Conservation (phyloP, 2,888 invertebrate genomes). For the Mellilla xanthometata region DNA sequence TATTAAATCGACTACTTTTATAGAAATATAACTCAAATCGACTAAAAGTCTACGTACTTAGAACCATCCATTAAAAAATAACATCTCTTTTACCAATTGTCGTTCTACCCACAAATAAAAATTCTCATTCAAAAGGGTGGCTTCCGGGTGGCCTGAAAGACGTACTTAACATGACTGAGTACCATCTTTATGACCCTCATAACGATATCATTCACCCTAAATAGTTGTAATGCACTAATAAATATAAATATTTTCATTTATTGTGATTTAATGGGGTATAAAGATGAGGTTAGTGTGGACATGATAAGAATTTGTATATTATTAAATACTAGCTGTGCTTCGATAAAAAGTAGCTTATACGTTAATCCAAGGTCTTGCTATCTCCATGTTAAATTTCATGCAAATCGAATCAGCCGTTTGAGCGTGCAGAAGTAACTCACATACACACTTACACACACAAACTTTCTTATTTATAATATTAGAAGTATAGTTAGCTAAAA, state of each 20-base stretch:
- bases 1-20: no score
- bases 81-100: slow-evolving; percentile 24
- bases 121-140: slow-evolving; percentile 18
- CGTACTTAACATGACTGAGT: slow-evolving; percentile 51
- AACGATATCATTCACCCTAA: slow-evolving; percentile 71
- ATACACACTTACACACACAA: no score
- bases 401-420: no score
- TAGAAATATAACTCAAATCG: not conserved
- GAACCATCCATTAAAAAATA: slow-evolving; percentile 13
- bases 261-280: slow-evolving; percentile 67
- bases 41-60: not conserved
- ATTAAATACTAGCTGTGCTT: no score
- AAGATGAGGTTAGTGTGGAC: slow-evolving; percentile 39
- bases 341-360: no score
- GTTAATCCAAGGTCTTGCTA: no score
- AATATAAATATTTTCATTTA: slow-evolving; percentile 74
- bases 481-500: no score
- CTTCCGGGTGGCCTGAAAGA: slow-evolving; percentile 58
- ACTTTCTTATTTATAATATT: no score
- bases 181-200: slow-evolving; percentile 60
- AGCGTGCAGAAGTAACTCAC: no score
- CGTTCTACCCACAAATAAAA: slow-evolving; percentile 28
- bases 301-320: slow-evolving; percentile 5
- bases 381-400: no score
- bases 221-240: slow-evolving; percentile 62